Evolutionary conservation across 2,797 vertebrate genomes (phyloP), one percentile per base, ranked within the genome.

Genomic region (Scolopax bukidnonensis): DNA sequence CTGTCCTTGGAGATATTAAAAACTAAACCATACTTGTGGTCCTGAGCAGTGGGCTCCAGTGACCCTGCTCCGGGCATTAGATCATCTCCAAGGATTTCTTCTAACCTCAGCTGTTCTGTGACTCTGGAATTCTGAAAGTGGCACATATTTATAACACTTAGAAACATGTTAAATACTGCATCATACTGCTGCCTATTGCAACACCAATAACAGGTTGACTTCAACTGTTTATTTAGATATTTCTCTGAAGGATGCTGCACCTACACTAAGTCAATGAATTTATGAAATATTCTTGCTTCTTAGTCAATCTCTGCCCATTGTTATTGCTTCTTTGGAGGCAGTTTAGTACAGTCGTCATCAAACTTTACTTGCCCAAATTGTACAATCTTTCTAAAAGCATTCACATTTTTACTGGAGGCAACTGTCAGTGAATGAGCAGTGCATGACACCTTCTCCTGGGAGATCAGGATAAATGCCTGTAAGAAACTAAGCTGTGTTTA

Each of bases 1-100:
- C 50, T 63, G 0, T 43, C 14, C 51, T 67, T 51, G 56, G 12
- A 73, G 23, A 28, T 50, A 18, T 2, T 83, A 10, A 70, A 33
- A 80, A 19, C 14, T 8, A 6, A 81, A 32, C 38, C 45, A 47
- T 50, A 9, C 21, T 48, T 1, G 0, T 4, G 27, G 18, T 54
- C 30, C 90, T 82, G 60, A 82, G 73, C 40, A 68, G 1, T 24
- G 65, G 68, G 15, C 16, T 54, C 12, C 16, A 41, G 40, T 53
- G 33, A 20, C 21, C 13, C 38, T 79, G 33, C 48, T 69, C 59
- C 36, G 54, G 70, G 68, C 19, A 1, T 45, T 79, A 4, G 40
- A 10, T 24, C 5, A 51, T 57, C 16, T 91, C 28, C 61, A 65
- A 23, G 64, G 23, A 2, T 43, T 8, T 59, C 24, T 79, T 65